Conservation (phyloP, 1,140 invertebrate genomes). For the Drosophila arawakana region DNA sequence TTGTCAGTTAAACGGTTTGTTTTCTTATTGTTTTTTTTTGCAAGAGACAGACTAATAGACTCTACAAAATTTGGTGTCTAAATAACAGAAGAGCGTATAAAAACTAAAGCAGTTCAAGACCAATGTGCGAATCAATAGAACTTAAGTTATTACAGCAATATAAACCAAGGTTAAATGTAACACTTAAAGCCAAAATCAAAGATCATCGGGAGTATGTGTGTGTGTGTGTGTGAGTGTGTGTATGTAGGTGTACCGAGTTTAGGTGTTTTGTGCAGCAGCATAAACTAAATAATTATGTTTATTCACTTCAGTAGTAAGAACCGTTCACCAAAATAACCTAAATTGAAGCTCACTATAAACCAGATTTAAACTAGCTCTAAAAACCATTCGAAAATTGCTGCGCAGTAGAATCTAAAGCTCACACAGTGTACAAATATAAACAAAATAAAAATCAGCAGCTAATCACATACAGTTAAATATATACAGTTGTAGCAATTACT, state of each 20-base stretch:
- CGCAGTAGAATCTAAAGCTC: neutral
- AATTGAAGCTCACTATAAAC: neutral
- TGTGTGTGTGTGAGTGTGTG: conserved; percentile 8
- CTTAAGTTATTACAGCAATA: conserved; percentile 42
- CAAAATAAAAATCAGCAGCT: conserved; percentile 9
- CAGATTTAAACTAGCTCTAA: neutral
- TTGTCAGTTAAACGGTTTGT: conserved; percentile 47
- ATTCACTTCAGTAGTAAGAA: conserved; percentile 19
- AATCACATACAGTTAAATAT: conserved; percentile 3
- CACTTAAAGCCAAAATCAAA: conserved; percentile 45
- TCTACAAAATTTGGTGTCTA: conserved; percentile 53
- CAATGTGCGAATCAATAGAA: conserved; percentile 37
- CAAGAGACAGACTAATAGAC: conserved; percentile 51
- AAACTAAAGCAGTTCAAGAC: conserved; percentile 57
- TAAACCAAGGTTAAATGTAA: conserved; percentile 47
- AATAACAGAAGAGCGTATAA: conserved; percentile 28
- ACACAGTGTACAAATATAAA: neutral
- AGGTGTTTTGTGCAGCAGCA: conserved; percentile 2
- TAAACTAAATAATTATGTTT: conserved; percentile 5
- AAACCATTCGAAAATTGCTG: neutral
- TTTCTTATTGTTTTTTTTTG: conserved; percentile 36
- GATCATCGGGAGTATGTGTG: conserved; percentile 12
- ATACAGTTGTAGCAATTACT: neutral
- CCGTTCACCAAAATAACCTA: conserved; percentile 30
- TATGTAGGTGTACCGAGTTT: neutral